Conservation (phyloP, 2,113 vertebrate species). For the Mus musculus region DNA sequence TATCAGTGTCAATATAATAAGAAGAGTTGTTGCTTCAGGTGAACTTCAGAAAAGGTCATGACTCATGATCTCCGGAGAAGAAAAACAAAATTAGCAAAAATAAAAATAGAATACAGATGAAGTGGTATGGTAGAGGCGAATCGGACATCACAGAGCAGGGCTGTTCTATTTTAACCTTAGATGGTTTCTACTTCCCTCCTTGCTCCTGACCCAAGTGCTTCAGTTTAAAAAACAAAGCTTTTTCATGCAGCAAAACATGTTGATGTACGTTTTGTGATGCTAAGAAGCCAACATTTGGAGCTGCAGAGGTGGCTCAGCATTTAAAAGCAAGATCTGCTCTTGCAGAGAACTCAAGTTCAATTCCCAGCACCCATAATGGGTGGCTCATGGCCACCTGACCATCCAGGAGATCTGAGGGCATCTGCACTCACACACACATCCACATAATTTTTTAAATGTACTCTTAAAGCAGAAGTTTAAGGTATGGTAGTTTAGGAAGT, state of each 20-base stretch:
- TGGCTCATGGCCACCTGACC: neutral
- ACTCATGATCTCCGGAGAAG: neutral
- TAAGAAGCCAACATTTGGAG: conserved; percentile 7
- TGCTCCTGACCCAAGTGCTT: neutral
- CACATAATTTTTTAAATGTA: neutral
- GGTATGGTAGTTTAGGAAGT: conserved; percentile 24
- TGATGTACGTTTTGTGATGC: conserved; percentile 3
- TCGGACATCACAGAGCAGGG: neutral
- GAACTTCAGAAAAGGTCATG: neutral
- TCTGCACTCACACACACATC: neutral
- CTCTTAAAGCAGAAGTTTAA: conserved; percentile 9
- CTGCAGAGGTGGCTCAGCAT: neutral
- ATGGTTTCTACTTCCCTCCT: neutral
- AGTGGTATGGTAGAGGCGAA: conserved; percentile 23
- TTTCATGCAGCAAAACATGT: neutral
- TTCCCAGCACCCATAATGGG: neutral
- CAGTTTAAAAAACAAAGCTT: neutral
- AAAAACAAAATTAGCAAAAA: neutral
- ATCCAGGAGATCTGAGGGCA: too few species aligned
- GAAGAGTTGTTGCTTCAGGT: conserved; percentile 10
- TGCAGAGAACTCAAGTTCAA: neutral
- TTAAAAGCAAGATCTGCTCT: neutral
- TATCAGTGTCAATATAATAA: neutral
- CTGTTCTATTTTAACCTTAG: conserved; percentile 47
- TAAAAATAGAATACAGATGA: neutral